phyloP scores from a whole-genome alignment of 2,888 invertebrate species.

The Meganola albula region DNA sequence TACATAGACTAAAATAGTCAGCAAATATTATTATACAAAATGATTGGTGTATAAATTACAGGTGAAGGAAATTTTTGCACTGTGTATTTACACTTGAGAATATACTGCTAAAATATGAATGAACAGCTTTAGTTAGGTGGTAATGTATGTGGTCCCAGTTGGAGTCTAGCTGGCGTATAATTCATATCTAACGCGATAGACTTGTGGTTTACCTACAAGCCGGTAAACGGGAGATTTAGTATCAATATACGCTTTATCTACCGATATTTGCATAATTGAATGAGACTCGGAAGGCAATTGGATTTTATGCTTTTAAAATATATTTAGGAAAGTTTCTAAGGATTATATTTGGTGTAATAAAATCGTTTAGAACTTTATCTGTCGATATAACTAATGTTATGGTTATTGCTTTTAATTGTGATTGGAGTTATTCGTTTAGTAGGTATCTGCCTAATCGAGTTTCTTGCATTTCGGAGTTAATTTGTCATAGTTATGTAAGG shows the following conservation, averaged over 20 bases:
- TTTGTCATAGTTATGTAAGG: too few relatives aligned
- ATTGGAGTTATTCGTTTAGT: too few relatives aligned
- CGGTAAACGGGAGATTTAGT: constrained; percentile 16
- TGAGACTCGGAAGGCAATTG: constrained; percentile 11
- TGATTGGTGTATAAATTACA: constrained; percentile 14
- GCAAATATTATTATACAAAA: constrained; percentile 6
- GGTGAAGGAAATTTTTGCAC: constrained; percentile 15
- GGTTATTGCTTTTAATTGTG: too few relatives aligned
- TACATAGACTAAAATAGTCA: constrained; percentile 25
- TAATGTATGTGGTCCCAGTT: constrained; percentile 24
- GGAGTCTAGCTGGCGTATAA: constrained; percentile 22
- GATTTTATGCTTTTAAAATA: too few relatives aligned
- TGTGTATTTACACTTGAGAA: constrained; percentile 24
- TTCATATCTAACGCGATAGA: constrained; percentile 17
- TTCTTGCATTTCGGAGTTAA: too few relatives aligned
- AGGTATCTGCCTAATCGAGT: too few relatives aligned
- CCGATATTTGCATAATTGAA: constrained; percentile 17
- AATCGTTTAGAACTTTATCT: too few relatives aligned
- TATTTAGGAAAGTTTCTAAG: too few relatives aligned
- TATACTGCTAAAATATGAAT: too few relatives aligned
- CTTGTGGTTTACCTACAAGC: constrained; percentile 12
- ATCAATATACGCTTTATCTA: constrained; percentile 9
- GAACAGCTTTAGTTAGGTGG: constrained; percentile 20
- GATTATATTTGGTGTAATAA: too few relatives aligned
- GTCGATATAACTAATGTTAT: too few relatives aligned